phyloP scores from a whole-genome alignment of 2,113 vertebrate genomes.

The Chloebia gouldiae region DNA sequence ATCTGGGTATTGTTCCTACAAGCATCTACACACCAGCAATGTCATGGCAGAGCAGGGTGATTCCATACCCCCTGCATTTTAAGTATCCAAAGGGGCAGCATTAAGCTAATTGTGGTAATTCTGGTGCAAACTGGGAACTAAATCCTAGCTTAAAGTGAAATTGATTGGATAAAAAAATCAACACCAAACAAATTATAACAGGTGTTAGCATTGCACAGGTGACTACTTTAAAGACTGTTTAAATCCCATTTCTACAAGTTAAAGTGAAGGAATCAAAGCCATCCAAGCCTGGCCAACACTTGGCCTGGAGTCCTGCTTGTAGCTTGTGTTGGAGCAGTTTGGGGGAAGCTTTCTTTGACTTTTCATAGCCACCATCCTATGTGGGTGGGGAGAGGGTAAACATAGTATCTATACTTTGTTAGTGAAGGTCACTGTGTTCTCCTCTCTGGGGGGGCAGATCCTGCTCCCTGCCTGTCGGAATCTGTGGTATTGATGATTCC shows the following conservation, averaged over 20 bases:
- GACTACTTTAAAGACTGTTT: not conserved
- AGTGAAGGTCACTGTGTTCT: not conserved
- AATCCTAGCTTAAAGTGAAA: not conserved
- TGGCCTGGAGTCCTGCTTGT: not conserved
- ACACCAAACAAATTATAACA: not conserved
- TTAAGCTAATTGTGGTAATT: not conserved
- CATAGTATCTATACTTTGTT: not conserved
- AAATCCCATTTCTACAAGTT: not conserved
- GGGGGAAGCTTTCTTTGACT: not conserved
- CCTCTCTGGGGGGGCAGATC: not conserved
- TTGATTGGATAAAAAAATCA: not conserved
- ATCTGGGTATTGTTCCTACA: not conserved
- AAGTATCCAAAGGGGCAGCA: not conserved
- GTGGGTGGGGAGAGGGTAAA: fast-evolving
- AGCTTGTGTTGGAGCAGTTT: not conserved
- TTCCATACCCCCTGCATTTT: not conserved
- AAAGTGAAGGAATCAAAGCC: not conserved
- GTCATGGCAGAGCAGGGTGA: not conserved
- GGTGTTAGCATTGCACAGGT: not conserved
- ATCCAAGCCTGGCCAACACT: not conserved
- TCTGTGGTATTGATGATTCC: too few relatives aligned
- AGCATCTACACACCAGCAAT: not conserved
- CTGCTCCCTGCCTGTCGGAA: not conserved
- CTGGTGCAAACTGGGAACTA: not conserved
- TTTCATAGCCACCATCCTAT: not conserved